Conservation (phyloP, 1,140 invertebrate species). For the Vanessa atalanta region DNA sequence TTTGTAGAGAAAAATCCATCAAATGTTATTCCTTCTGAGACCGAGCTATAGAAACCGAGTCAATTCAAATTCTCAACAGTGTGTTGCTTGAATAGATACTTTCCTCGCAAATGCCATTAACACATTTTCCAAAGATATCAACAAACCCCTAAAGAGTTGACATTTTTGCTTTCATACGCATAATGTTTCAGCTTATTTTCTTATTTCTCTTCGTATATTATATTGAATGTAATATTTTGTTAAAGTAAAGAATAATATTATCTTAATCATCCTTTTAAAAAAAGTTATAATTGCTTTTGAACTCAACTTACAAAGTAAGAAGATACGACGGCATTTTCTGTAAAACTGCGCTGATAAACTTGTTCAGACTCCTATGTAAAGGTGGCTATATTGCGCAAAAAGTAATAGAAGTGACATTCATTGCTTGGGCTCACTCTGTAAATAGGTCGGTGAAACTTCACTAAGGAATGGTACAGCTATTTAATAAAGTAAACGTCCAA, state of each 20-base stretch:
- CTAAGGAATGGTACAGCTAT: constrained; percentile 52
- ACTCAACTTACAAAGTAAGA: constrained; percentile 26
- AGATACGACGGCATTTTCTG: constrained; percentile 20
- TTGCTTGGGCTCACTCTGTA: constrained; percentile 46
- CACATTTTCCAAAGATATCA: constrained; percentile 16
- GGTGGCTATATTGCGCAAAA: constrained; percentile 29
- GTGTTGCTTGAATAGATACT: constrained; percentile 17
- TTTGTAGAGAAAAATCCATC: constrained; percentile 8
- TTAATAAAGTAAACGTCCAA: constrained; percentile 56
- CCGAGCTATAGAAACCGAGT: constrained; percentile 17
- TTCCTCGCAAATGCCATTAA: constrained; percentile 13
- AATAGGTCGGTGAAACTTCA: constrained; percentile 55
- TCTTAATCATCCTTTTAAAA: neutral
- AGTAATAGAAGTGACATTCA: constrained; percentile 50
- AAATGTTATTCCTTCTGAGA: constrained; percentile 23
- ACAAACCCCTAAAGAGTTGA: neutral
- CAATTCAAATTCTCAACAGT: constrained; percentile 14
- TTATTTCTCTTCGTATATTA: neutral
- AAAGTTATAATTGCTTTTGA: constrained; percentile 25
- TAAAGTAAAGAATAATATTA: too few species aligned
- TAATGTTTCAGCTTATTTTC: neutral
- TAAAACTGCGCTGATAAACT: constrained; percentile 31
- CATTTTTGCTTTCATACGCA: neutral
- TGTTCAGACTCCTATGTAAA: constrained; percentile 18
- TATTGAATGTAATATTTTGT: neutral